Percentiles rank a stretch among this genome's conserved stretches.
Conservation (phyloP, 2,888 invertebrate genomes). For the Tachina fera region DNA sequence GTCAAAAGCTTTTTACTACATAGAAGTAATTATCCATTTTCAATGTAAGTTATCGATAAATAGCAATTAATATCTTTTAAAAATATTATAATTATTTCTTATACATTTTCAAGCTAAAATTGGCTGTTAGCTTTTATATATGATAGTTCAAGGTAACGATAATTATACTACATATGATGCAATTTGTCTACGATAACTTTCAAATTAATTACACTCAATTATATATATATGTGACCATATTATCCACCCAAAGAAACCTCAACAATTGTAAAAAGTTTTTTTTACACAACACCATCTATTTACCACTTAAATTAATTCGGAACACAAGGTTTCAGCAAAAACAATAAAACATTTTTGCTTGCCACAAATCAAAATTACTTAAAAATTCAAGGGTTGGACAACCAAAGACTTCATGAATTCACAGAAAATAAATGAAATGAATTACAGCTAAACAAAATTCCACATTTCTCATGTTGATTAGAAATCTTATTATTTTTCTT, state of each 20-base stretch:
- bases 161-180: too few species aligned
- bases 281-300: background rate
- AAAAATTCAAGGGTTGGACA: too few species aligned
- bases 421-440: conserved; percentile 5
- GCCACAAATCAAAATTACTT: too few species aligned
- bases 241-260: conserved; percentile 4
- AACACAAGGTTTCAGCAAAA: background rate
- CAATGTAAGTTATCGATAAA: too few species aligned
- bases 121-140: too few species aligned
- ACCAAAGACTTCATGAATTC: too few species aligned
- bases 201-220: background rate
- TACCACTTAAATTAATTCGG: conserved; percentile 28
- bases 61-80: too few species aligned
- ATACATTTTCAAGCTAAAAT: too few species aligned
- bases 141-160: too few species aligned
- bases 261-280: background rate
- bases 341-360: background rate
- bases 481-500: conserved; percentile 25
- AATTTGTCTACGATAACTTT: background rate
- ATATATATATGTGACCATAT: background rate
- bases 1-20: too few species aligned
- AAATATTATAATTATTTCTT: too few species aligned
- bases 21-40: too few species aligned
- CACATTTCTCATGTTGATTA: conserved; percentile 31
- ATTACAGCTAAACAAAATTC: background rate